Percentiles rank a stretch among this genome's conserved stretches.
Conservation (phyloP, 2,113 vertebrate genomes). For the Fukomys damarensis region DNA sequence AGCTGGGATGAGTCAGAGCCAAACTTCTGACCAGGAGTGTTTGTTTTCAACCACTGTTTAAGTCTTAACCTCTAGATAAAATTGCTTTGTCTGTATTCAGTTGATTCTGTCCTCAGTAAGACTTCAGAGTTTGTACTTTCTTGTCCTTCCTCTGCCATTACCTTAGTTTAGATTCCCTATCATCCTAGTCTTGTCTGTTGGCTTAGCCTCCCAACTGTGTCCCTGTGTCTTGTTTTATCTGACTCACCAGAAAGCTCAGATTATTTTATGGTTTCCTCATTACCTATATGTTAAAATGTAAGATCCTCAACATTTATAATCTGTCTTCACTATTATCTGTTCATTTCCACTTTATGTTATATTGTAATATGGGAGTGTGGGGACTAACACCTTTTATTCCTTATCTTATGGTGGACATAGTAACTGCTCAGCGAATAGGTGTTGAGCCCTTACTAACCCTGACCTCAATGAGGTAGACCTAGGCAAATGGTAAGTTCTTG, state of each 20-base stretch:
- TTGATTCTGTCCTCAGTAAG: background rate
- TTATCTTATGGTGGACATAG: background rate
- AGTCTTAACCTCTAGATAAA: background rate
- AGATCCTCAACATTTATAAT: background rate
- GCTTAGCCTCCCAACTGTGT: background rate
- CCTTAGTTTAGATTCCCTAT: background rate
- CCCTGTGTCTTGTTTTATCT: background rate
- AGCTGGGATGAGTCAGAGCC: background rate
- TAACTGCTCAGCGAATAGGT: background rate
- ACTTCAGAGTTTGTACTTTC: background rate
- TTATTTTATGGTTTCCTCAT: background rate
- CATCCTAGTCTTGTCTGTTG: background rate
- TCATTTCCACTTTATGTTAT: background rate
- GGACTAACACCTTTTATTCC: background rate
- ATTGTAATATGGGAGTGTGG: background rate
- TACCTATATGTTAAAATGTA: background rate
- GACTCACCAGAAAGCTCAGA: background rate
- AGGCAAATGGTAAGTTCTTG: background rate
- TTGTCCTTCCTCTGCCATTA: background rate
- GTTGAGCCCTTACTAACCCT: background rate
- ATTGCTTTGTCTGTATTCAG: background rate
- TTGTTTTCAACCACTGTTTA: background rate
- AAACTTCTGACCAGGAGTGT: background rate
- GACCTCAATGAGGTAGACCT: slow-evolving; percentile 33
- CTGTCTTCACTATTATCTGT: background rate